Percentiles rank a stretch among this genome's conserved stretches.
Conservation (phyloP, 2,888 invertebrate species). For the Trissolcus japonicus region DNA sequence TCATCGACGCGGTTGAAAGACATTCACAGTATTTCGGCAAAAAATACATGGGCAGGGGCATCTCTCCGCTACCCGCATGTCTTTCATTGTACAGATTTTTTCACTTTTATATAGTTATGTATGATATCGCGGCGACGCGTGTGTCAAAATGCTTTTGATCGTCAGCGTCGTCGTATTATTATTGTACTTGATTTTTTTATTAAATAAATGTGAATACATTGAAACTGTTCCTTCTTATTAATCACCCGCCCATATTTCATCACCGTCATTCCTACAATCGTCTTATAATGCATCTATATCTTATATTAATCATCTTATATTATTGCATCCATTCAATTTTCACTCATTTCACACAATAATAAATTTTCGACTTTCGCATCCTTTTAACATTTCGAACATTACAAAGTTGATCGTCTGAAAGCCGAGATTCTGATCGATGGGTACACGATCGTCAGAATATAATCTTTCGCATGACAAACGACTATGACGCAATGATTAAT, state of each 20-base stretch:
- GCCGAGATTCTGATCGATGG: constrained; percentile 40
- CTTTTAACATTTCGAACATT: not conserved
- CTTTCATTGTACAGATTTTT: constrained; percentile 77
- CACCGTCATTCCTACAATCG: no score
- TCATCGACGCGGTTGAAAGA: constrained; percentile 61
- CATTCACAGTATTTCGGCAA: constrained; percentile 63
- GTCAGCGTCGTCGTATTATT: constrained; percentile 71
- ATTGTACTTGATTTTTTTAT: constrained; percentile 75
- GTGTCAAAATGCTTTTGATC: constrained; percentile 68
- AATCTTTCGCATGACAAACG: constrained; percentile 58
- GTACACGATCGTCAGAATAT: constrained; percentile 43
- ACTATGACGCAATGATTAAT: constrained; percentile 57
- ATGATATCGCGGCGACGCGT: constrained; percentile 70
- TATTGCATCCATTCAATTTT: no score
- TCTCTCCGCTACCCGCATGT: constrained; percentile 76
- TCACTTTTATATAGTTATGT: constrained; percentile 75
- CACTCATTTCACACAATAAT: no score
- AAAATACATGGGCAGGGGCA: constrained; percentile 71
- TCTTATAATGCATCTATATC: no score
- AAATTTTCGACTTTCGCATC: no score
- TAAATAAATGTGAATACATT: constrained; percentile 76
- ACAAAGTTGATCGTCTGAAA: not conserved
- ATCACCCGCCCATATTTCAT: not conserved
- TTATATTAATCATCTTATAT: no score
- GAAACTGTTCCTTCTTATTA: constrained; percentile 55